Evolutionary conservation across 1,140 invertebrate genomes (phyloP), one percentile per base, ranked within the genome.

Genomic region (Bombus difficillimus): DNA sequence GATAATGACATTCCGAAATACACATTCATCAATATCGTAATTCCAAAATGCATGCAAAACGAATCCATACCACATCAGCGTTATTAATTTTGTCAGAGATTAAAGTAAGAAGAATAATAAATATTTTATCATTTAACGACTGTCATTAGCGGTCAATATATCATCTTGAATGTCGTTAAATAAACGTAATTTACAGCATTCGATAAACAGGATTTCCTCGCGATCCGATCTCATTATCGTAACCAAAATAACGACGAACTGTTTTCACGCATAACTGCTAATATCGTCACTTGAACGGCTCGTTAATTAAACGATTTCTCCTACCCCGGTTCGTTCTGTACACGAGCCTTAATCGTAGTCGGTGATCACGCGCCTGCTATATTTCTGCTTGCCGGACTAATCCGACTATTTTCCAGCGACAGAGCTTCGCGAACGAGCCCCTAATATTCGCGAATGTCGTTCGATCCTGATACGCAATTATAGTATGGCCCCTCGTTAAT

Each of bases 241-340:
- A 13, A 22, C 28, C 41, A 43, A 37, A 71, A 53, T 47, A 57
- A 71, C 10, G 39, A 18, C 32, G 13, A 72, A 39, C 66, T 47
- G 47, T 32, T 59, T 41, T 81, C 80, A 47, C 32, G 32, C 18
- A 15, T 80, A 80, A 80, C 66, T 69, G 64, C 39, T 69, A 34
- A 57, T 59, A 73, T 39, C 15, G 68, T 25, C 25, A 47, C 59
- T 73, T 59, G 34, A 81, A 59, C 69, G 41, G 15, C 83, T 88
- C 85, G 88, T 83, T 92, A 92, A 92, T 92, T 89, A 90, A 66
- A 81, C 84, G 88, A 90, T 87, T 92, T 89, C 47, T 73, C 28
- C 28, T 80, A 32, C 34, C 77, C 57, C 13, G 32, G 13, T 69
- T 68, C 64, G 41, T 37, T 32, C 22, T 13, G 22, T 53, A 34